phyloP scores from a whole-genome alignment of 2,888 invertebrate genomes.

The Hyposoter didymator region DNA sequence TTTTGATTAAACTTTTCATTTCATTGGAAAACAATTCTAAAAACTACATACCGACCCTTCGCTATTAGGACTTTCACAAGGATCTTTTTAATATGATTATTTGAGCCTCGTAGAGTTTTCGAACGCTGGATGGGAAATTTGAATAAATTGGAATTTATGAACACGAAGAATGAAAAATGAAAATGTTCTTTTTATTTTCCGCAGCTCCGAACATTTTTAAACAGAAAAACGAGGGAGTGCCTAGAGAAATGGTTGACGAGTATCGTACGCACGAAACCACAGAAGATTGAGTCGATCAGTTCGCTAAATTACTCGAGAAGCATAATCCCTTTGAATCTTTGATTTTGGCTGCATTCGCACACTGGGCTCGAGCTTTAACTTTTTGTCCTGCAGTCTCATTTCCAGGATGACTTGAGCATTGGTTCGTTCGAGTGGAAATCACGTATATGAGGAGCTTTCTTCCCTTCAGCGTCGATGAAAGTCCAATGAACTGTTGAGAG shows the following conservation, averaged over 20 bases:
- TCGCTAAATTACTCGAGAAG: constrained; percentile 75
- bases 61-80: not conserved
- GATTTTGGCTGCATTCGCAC: constrained; percentile 22
- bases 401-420: constrained; percentile 16
- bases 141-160: constrained; percentile 41
- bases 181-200: not conserved
- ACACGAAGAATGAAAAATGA: constrained; percentile 55
- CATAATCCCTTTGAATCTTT: constrained; percentile 59
- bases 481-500: constrained; percentile 75
- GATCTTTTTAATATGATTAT: not conserved
- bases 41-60: not conserved
- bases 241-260: constrained; percentile 73
- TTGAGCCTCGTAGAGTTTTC: not conserved
- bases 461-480: constrained; percentile 70
- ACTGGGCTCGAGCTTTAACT: constrained; percentile 47
- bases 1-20: not conserved
- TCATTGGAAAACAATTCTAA: not conserved
- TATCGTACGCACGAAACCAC: constrained; percentile 76
- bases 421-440: constrained; percentile 4
- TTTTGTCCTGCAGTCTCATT: constrained; percentile 57
- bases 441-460: constrained; percentile 34
- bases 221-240: not conserved
- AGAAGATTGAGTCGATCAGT: constrained; percentile 81
- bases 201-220: not conserved
- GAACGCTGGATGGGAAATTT: not conserved